phyloP scores from a whole-genome alignment of 1,140 invertebrate species.

The Halesus radiatus region DNA sequence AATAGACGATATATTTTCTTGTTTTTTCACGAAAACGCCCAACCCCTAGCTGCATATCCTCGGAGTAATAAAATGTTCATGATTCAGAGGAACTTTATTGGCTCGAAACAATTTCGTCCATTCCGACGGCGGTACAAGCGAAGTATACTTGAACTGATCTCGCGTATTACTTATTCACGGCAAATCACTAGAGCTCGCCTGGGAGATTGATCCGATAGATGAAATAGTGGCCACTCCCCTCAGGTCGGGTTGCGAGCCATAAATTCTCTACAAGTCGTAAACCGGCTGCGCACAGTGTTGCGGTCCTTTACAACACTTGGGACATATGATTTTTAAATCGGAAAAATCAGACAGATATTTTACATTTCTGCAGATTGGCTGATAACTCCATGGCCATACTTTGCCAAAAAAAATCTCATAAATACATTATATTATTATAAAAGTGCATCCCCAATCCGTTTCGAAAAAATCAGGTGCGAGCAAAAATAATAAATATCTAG shows the following conservation, averaged over 20 bases:
- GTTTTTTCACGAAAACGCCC: not conserved
- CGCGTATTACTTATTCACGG: slow-evolving; percentile 47
- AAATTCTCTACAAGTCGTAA: slow-evolving; percentile 48
- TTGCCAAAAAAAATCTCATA: no score
- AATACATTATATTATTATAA: no score
- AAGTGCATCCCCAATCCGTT: no score
- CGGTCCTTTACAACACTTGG: no score
- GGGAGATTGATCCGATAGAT: slow-evolving; percentile 50
- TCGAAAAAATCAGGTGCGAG: no score
- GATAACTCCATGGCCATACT: no score
- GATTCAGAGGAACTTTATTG: slow-evolving; percentile 4
- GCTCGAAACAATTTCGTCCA: slow-evolving; percentile 11
- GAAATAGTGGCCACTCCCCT: slow-evolving; percentile 45
- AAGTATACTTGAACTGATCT: slow-evolving; percentile 27
- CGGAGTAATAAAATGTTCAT: slow-evolving; percentile 11
- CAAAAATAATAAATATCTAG: no score
- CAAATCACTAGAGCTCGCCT: slow-evolving; percentile 45
- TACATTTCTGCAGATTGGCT: no score
- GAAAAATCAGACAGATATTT: no score
- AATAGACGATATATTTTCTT: no score
- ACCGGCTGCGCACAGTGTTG: no score
- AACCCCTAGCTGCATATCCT: not conserved
- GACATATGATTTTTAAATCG: no score
- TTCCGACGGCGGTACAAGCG: not conserved
- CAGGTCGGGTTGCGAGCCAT: slow-evolving; percentile 11